Conservation (phyloP, 2,113 vertebrate species). For the Paraplagusia blochii region DNA sequence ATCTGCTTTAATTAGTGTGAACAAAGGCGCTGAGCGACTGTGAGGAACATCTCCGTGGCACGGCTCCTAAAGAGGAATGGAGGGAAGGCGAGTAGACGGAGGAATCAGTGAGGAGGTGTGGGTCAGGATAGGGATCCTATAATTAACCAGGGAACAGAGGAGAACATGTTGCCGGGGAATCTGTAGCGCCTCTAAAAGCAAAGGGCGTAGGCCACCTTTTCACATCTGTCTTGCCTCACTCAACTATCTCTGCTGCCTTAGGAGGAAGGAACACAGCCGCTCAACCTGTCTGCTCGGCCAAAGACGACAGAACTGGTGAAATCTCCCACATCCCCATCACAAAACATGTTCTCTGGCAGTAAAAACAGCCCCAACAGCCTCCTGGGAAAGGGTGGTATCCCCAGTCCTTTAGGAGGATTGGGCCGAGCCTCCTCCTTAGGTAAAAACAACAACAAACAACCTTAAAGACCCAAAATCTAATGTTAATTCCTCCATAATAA, state of each 20-base stretch:
- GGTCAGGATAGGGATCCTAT: constrained; percentile 53
- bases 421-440: constrained; percentile 93
- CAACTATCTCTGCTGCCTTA: constrained; percentile 68
- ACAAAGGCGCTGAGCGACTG: constrained; percentile 86
- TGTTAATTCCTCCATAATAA: no score
- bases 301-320: constrained; percentile 92
- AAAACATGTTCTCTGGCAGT: constrained; percentile 88
- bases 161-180: constrained; percentile 54
- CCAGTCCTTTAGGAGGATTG: constrained; percentile 85
- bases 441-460: constrained; percentile 65
- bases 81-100: constrained; percentile 21
- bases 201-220: constrained; percentile 67
- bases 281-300: constrained; percentile 95
- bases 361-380: constrained; percentile 90
- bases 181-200: constrained; percentile 39
- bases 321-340: constrained; percentile 92
- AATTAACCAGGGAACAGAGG: constrained; percentile 60
- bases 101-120: constrained; percentile 46
- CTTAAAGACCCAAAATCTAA: no score
- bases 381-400: constrained; percentile 86
- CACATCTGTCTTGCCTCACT: constrained; percentile 73
- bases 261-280: constrained; percentile 97
- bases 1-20: constrained; percentile 96
- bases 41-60: constrained; percentile 89
- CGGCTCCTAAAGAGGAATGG: constrained; percentile 80